Conservation (phyloP, 2,888 invertebrate species). For the Gandaritis pyraliata region DNA sequence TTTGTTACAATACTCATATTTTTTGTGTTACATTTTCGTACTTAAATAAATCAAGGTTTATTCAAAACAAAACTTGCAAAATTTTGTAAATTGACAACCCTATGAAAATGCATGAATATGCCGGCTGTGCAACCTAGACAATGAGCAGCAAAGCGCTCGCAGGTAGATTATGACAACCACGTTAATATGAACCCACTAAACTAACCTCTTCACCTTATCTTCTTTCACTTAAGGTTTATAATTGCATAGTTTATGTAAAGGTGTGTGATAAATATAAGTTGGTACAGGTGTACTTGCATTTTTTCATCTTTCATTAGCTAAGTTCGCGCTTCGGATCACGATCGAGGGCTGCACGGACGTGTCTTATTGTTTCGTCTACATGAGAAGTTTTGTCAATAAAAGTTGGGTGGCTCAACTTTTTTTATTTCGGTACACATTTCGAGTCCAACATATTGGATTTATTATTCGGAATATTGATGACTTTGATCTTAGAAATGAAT, state of each 20-base stretch:
- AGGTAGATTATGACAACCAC: conserved; percentile 72
- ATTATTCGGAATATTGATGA: conserved; percentile 47
- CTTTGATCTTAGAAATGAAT: conserved; percentile 35
- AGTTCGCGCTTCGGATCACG: conserved; percentile 83
- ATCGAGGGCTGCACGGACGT: conserved; percentile 75
- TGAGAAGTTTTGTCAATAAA: conserved; percentile 79
- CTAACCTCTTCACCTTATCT: conserved; percentile 43
- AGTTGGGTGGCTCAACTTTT: conserved; percentile 69
- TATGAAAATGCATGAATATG: conserved; percentile 58
- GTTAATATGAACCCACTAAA: conserved; percentile 37
- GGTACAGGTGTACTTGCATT: conserved; percentile 73
- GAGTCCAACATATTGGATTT: conserved; percentile 43
- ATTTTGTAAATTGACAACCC: conserved; percentile 62
- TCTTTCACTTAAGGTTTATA: conserved; percentile 38
- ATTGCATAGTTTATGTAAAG: conserved; percentile 12
- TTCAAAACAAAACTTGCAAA: conserved; percentile 10
- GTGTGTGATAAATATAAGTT: conserved; percentile 41
- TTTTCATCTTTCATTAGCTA: conserved; percentile 80
- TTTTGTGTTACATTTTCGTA: not conserved
- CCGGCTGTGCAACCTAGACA: conserved; percentile 81
- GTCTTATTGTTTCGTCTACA: conserved; percentile 80
- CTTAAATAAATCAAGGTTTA: no score
- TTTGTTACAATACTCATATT: not conserved
- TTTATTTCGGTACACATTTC: conserved; percentile 47
- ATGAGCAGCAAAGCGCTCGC: conserved; percentile 75